Evolutionary conservation across 2,888 invertebrate genomes (phyloP).

Genomic region (Atrina japonica): DNA sequence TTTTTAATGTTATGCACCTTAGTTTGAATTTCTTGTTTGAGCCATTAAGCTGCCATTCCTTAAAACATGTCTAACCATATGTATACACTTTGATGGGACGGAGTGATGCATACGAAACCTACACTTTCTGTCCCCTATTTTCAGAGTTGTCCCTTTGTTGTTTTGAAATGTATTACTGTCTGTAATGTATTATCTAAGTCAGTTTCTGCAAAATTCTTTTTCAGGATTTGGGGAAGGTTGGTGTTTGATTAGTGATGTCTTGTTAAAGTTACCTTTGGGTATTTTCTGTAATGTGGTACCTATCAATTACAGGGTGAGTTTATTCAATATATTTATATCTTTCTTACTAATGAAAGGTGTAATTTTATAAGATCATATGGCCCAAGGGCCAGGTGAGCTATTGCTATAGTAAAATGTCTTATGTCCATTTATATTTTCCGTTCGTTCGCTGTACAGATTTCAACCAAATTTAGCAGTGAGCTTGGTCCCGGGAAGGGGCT

Average conservation of each 20-base stretch:
- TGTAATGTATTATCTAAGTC: no score
- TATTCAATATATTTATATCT: neutral
- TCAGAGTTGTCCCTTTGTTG: neutral
- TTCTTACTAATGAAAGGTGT: no score
- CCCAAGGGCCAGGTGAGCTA: neutral
- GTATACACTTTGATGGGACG: neutral
- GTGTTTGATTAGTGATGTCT: slow-evolving; percentile 86
- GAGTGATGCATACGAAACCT: no score
- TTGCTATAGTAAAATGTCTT: neutral
- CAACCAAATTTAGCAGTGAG: no score
- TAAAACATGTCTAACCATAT: neutral
- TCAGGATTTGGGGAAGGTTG: slow-evolving; percentile 85
- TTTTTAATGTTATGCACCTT: no score
- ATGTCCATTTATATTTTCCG: neutral
- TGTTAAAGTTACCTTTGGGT: slow-evolving; percentile 87
- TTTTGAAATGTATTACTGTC: no score
- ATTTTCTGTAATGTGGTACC: slow-evolving; percentile 87
- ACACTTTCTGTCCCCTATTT: no score
- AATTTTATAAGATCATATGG: neutral
- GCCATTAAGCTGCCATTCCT: no score
- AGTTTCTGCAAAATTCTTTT: slow-evolving; percentile 26
- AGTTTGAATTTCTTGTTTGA: no score
- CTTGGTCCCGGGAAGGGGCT: no score
- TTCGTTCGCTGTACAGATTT: no score
- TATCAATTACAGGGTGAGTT: slow-evolving; percentile 82